Percentiles rank a stretch among this genome's conserved stretches.
phyloP scores from a whole-genome alignment of 2,797 vertebrate genomes.

The Amblyraja radiata region DNA sequence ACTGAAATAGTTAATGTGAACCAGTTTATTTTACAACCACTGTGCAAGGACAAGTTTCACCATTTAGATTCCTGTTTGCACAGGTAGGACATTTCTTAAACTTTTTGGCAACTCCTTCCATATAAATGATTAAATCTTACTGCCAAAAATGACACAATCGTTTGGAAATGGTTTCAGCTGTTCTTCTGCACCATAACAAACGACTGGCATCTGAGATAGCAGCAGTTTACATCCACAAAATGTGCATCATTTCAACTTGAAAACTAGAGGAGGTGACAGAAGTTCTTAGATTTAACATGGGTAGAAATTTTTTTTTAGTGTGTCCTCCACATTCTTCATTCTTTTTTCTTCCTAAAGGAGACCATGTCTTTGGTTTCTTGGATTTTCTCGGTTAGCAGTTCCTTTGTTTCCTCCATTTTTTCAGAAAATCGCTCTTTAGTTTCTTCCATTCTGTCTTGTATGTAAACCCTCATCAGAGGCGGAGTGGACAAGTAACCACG shows the following conservation, averaged over 20 bases:
- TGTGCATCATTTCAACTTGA: not conserved
- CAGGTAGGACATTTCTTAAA: not conserved
- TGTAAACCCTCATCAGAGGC: conserved; percentile 82
- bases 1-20: not conserved
- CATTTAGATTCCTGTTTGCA: not conserved
- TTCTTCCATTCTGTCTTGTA: conserved; percentile 91
- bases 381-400: conserved; percentile 49
- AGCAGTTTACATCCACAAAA: not conserved
- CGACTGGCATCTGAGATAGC: not conserved
- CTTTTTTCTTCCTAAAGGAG: conserved; percentile 73
- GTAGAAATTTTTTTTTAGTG: not conserved
- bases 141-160: not conserved
- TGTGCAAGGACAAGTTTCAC: not conserved
- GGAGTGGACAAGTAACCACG: conserved; percentile 84
- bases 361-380: conserved; percentile 83
- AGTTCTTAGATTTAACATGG: not conserved
- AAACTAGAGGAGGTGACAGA: not conserved
- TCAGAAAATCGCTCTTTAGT: conserved; percentile 78
- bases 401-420: conserved; percentile 75
- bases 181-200: not conserved
- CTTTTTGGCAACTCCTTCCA: not conserved
- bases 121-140: not conserved
- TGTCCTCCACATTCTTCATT: conserved; percentile 49
- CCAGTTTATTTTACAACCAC: not conserved
- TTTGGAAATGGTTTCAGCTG: not conserved